These are phyloP conservation scores for Asbolus verrucosus DNA, from an alignment of 1,140 invertebrate genomes.

Conservation along the genomic window DNA sequence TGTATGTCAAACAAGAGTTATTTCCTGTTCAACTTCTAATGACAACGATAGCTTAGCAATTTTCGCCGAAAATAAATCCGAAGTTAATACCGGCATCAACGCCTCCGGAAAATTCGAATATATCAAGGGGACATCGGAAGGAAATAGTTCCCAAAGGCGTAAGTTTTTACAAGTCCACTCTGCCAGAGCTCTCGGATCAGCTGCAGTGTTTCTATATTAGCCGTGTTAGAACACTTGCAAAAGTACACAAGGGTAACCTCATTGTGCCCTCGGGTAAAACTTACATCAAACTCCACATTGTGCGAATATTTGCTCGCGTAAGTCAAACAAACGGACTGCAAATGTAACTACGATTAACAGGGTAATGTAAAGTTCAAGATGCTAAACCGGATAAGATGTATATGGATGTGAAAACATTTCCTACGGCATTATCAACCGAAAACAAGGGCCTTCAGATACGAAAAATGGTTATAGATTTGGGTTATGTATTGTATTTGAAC, in stretches of 20 bases:
- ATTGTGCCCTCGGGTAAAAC: constrained; percentile 40
- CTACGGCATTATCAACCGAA: too few relatives aligned
- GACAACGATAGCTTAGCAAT: too few relatives aligned
- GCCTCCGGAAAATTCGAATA: neutral
- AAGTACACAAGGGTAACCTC: constrained; percentile 43
- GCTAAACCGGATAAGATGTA: constrained; percentile 5
- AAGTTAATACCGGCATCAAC: constrained; percentile 16
- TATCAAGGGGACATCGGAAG: constrained; percentile 14
- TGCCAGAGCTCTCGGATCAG: constrained; percentile 1
- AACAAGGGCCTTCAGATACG: too few relatives aligned
- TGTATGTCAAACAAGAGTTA: too few relatives aligned
- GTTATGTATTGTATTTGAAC: too few relatives aligned
- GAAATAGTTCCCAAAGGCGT: constrained; percentile 31
- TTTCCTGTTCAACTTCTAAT: too few relatives aligned
- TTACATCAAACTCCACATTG: constrained; percentile 42
- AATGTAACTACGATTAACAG: constrained; percentile 35
- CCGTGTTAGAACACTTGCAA: constrained; percentile 40
- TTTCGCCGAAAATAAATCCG: constrained; percentile 32
- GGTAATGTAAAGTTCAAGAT: constrained; percentile 12
- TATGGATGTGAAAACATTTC: too few relatives aligned
- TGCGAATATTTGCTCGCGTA: constrained; percentile 32
- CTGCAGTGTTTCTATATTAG: constrained; percentile 44
- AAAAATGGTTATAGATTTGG: too few relatives aligned
- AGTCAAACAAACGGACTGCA: constrained; percentile 38
- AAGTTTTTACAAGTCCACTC: constrained; percentile 35